A percentile compares a stretch with the other conserved stretches of the same genome.
Conservation (phyloP, 2,888 invertebrate genomes). For the Platycheirus albimanus region DNA sequence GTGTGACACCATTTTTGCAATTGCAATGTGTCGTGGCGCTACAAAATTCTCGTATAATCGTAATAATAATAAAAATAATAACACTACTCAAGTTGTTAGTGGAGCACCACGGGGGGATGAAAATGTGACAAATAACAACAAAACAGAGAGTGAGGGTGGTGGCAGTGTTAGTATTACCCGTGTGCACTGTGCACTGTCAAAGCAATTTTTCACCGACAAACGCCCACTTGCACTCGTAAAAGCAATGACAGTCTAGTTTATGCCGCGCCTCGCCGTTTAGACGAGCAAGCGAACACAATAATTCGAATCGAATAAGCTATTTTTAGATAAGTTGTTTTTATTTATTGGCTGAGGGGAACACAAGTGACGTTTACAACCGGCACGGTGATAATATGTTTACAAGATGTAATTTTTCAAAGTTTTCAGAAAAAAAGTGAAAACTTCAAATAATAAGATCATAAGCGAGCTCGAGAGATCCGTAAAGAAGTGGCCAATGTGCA, state of each 20-base stretch:
- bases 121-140: conserved; percentile 59
- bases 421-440: too few relatives aligned
- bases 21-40: conserved; percentile 49
- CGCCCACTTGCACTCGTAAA: conserved; percentile 33
- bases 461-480: too few relatives aligned
- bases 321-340: too few relatives aligned
- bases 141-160: conserved; percentile 14
- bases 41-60: conserved; percentile 22
- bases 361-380: too few relatives aligned
- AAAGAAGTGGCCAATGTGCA: too few relatives aligned
- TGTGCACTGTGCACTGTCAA: background rate
- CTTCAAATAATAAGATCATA: too few relatives aligned
- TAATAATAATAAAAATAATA: conserved; percentile 51
- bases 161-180: conserved; percentile 14
- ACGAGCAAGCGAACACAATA: too few relatives aligned
- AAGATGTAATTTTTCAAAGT: background rate
- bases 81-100: conserved; percentile 2
- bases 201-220: conserved; percentile 9
- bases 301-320: background rate
- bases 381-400: background rate
- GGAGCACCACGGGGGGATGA: background rate
- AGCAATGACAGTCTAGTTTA: background rate
- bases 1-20: conserved; percentile 58
- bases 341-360: too few relatives aligned
- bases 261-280: background rate